Evolutionary conservation across 2,113 vertebrate species (phyloP).

Genomic region (Chaetura pelagica): DNA sequence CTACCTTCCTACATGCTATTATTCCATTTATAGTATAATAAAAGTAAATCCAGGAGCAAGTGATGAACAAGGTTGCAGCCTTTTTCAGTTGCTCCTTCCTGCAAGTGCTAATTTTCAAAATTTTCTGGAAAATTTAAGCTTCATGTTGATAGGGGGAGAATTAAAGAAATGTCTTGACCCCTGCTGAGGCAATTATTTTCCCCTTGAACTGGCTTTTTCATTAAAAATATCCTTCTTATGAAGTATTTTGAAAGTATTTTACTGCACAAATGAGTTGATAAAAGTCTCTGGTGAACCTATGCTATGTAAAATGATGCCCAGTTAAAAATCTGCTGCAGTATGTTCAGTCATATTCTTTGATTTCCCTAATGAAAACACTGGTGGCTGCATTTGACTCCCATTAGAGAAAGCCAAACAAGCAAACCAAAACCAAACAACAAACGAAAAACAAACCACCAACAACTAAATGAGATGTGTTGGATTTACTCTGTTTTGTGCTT

Average conservation of each 20-base stretch:
- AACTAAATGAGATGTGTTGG: not conserved
- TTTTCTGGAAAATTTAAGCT: not conserved
- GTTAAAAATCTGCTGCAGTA: not conserved
- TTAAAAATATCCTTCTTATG: not conserved
- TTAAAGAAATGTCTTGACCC: not conserved
- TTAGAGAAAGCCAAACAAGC: not conserved
- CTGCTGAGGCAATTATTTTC: not conserved
- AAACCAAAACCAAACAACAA: too few relatives aligned
- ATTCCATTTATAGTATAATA: accelerated
- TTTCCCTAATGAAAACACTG: not conserved
- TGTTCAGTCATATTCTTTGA: not conserved
- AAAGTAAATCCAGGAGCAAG: not conserved
- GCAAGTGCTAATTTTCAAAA: not conserved
- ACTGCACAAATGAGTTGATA: not conserved
- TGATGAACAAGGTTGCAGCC: not conserved
- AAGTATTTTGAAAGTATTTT: not conserved
- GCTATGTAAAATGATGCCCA: not conserved
- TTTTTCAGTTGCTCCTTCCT: not conserved
- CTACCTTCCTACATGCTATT: not conserved
- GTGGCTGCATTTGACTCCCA: not conserved
- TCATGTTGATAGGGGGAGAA: not conserved
- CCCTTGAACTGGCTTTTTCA: not conserved
- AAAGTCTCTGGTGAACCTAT: not conserved
- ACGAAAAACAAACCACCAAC: not conserved
- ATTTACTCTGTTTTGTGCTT: not conserved